Evolutionary conservation across 2,797 vertebrate genomes (phyloP).

Genomic region (Hafferia zeledoni): DNA sequence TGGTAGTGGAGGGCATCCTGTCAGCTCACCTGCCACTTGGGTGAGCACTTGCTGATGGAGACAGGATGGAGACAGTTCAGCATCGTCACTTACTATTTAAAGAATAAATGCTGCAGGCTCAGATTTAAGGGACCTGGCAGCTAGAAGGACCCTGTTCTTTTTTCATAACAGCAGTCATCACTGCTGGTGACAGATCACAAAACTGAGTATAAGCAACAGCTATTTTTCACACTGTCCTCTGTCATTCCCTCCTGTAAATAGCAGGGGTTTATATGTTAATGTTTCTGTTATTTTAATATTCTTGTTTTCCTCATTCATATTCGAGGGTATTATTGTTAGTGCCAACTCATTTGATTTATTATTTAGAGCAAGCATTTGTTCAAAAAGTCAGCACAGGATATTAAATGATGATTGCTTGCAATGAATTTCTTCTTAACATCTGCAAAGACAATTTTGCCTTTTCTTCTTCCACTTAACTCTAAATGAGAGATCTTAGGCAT

Average conservation of each 20-base stretch:
- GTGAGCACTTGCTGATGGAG: background rate
- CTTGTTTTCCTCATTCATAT: slow-evolving; percentile 83
- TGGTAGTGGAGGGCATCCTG: background rate
- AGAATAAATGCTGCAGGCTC: background rate
- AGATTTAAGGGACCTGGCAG: background rate
- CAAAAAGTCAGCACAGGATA: slow-evolving; percentile 78
- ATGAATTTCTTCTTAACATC: slow-evolving; percentile 81
- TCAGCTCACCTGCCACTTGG: fast-evolving
- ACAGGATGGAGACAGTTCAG: background rate
- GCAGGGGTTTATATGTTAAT: slow-evolving; percentile 73
- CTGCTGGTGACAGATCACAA: background rate
- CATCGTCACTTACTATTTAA: background rate
- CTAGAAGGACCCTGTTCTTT: background rate
- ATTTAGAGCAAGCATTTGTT: slow-evolving; percentile 81
- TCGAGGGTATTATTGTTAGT: slow-evolving; percentile 80
- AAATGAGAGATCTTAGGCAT: slow-evolving; percentile 81
- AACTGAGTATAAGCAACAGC: background rate
- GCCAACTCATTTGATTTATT: slow-evolving; percentile 83
- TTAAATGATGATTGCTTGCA: slow-evolving; percentile 81
- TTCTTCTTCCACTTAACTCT: slow-evolving; percentile 80
- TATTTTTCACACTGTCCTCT: slow-evolving; percentile 55
- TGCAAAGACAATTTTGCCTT: slow-evolving; percentile 83
- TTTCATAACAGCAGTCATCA: background rate
- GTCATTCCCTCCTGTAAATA: slow-evolving; percentile 29
- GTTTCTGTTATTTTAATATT: slow-evolving; percentile 81